Evolutionary conservation across 2,113 vertebrate species (phyloP).

Genomic region (Nesogale talazaci): DNA sequence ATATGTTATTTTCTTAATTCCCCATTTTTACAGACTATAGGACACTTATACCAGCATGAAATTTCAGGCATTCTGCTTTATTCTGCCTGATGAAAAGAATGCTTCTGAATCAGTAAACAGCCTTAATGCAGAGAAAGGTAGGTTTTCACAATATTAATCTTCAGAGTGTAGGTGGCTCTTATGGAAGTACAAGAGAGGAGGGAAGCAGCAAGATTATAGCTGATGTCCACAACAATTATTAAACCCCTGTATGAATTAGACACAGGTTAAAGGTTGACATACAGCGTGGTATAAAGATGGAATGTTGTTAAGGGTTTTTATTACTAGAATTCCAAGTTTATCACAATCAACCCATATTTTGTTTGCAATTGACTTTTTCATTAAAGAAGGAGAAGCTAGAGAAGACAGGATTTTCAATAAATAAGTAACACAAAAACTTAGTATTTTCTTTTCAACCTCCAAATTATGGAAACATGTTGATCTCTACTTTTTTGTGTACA

Average conservation of each 20-base stretch:
- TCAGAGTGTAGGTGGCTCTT: not conserved
- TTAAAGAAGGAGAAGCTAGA: slow-evolving; percentile 10
- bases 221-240: not conserved
- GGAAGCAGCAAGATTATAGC: fast-evolving
- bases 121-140: not conserved
- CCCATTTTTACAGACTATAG: not conserved
- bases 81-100: not conserved
- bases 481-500: fast-evolving
- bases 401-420: not conserved
- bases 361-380: slow-evolving; percentile 6
- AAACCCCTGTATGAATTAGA: not conserved
- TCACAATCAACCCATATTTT: slow-evolving; percentile 32
- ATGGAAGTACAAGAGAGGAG: not conserved
- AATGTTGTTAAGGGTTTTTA: not conserved
- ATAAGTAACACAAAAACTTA: slow-evolving; percentile 8
- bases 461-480: not conserved
- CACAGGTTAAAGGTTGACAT: not conserved
- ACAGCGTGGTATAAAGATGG: not conserved
- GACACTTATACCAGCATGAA: not conserved
- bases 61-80: not conserved
- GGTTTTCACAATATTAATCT: not conserved
- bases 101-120: not conserved
- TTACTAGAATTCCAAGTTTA: not conserved
- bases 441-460: not conserved
- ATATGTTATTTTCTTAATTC: not conserved